phyloP scores from a whole-genome alignment of 2,888 invertebrate genomes.

The Aricia artaxerxes region DNA sequence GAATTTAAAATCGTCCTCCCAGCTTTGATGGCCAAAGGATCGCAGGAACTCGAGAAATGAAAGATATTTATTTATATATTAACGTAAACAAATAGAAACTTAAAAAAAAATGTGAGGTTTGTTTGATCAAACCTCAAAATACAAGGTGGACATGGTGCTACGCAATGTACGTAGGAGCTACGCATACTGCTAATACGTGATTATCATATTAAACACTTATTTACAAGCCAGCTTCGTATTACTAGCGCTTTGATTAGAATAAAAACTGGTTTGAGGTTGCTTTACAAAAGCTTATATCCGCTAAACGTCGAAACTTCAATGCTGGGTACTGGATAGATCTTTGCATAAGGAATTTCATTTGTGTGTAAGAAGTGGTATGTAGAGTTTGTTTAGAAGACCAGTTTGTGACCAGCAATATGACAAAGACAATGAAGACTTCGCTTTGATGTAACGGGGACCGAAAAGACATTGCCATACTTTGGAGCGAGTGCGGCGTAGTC shows the following conservation, averaged over 20 bases:
- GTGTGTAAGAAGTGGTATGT: too few relatives aligned
- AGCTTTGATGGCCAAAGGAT: too few relatives aligned
- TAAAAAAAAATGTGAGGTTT: too few relatives aligned
- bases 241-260: background rate
- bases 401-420: too few relatives aligned
- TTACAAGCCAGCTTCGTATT: background rate
- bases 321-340: background rate
- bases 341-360: too few relatives aligned
- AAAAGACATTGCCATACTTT: too few relatives aligned
- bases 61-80: background rate
- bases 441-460: too few relatives aligned
- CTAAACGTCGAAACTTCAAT: background rate
- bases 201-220: conserved; percentile 15
- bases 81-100: background rate
- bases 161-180: background rate
- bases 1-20: background rate
- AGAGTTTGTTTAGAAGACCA: too few relatives aligned
- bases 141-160: background rate
- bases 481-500: too few relatives aligned
- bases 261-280: background rate
- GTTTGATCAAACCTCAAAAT: background rate
- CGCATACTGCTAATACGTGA: conserved; percentile 1
- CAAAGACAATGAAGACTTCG: too few relatives aligned
- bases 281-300: background rate
- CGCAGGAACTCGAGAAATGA: too few relatives aligned